Base-by-base conservation (phyloP, 64 coral and sea anemone genomes). In the Porites australiensis region DNA sequence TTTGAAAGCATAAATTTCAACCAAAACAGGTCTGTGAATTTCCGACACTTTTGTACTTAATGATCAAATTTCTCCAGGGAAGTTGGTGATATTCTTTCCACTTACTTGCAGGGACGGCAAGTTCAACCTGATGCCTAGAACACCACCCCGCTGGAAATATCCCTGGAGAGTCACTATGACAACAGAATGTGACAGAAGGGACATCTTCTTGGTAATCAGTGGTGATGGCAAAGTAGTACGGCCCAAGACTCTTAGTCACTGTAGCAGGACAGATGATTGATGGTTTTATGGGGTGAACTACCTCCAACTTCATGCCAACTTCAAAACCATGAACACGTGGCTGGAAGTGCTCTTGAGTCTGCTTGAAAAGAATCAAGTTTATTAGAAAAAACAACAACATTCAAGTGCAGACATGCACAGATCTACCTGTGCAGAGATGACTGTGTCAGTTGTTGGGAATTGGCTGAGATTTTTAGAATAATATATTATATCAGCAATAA, bases 311-410 rank as follows among this genome's bases (percentile, higher is more conserved):
- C 96, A 98, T 98, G 16, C 96, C 94, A 73, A 93, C 88, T 96
- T 98, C 96, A 98, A 98, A 98, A 49, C 94, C 94, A 96, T 98
- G 96, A 57, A 98, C 96, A 68, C 91, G 82, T 82, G 94, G 96
- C 21, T 98, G 93, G 54, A 95, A 98, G 82, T 95, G 93, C 27
- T 98, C 96, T 82, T 98, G 91, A 12, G 94, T 93, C 89, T 93
- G 69, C 86, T 75, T 7, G 45, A 13, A 62, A 90, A 18, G 16
- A 67, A 27, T 14, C 13, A 73, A 74, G 51, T 80, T 21, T 67
- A 13, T 18, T 11, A 70, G 19, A 8, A 65, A 13, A 50, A 64
- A 63, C 5, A 37, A 83, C 2, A 57, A 60, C 27, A 37, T n/a
- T n/a, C n/a, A n/a, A n/a, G n/a, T n/a, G n/a, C n/a, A n/a, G n/a